A percentile compares a stretch with the other conserved stretches of the same genome.
Evolutionary conservation across 1,140 invertebrate species (phyloP).

Genomic region (Vanessa atalanta): DNA sequence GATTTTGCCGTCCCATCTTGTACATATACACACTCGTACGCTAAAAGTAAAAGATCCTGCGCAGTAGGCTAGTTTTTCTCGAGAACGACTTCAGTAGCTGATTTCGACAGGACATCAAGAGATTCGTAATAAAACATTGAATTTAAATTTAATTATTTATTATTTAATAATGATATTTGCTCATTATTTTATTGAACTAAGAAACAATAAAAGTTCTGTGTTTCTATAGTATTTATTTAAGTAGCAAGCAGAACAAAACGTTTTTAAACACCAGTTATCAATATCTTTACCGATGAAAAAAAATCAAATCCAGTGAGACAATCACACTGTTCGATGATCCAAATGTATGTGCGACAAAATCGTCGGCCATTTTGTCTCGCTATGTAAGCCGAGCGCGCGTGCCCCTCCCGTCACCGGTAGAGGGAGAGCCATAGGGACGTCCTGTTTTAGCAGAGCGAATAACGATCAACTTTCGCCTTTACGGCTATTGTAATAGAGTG

Average conservation of each 20-base stretch:
- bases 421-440: conserved; percentile 56
- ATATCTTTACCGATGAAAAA: conserved; percentile 1
- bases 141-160: no score
- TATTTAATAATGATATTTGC: no score
- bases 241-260: not conserved
- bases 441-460: conserved; percentile 40
- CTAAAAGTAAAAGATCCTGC: no score
- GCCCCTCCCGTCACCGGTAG: conserved; percentile 60
- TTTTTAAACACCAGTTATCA: not conserved
- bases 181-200: no score
- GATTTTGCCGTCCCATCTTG: no score
- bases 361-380: conserved; percentile 73
- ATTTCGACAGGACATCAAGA: no score
- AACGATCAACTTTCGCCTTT: conserved; percentile 44
- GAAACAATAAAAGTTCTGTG: no score
- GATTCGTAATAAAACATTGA: no score
- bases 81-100: no score
- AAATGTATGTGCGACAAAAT: conserved; percentile 51
- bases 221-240: no score
- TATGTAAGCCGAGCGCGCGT: conserved; percentile 64
- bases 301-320: conserved; percentile 6
- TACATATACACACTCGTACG: no score
- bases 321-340: conserved; percentile 13
- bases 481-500: conserved; percentile 40
- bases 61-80: no score